A percentile compares a stretch with the other conserved stretches of the same genome.
These are phyloP conservation scores for Alethe castanea DNA, from an alignment of 2,113 vertebrate species.

Conservation along the genomic window DNA sequence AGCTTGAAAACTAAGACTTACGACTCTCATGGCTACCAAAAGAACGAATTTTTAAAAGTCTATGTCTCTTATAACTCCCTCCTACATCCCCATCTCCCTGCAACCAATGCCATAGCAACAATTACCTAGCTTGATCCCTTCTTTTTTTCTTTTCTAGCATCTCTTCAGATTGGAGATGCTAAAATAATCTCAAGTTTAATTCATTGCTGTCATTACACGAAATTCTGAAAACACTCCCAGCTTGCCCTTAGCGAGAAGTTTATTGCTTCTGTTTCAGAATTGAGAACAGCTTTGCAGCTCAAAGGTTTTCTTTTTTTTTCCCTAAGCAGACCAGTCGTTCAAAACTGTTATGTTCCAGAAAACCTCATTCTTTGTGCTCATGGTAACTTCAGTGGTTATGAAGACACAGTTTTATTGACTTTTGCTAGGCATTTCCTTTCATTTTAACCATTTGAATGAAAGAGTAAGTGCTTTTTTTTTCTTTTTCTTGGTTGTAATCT, in stretches of 20 bases:
- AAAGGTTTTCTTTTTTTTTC: fast-evolving
- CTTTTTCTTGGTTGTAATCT: neutral
- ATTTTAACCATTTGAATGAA: neutral
- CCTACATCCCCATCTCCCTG: neutral
- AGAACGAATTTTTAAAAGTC: neutral
- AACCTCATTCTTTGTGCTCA: neutral
- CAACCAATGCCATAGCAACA: neutral
- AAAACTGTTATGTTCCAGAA: neutral
- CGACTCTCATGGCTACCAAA: neutral
- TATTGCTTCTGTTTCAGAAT: neutral
- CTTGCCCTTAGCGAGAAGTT: neutral
- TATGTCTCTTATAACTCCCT: neutral
- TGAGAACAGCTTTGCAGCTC: neutral
- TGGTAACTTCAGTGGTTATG: neutral
- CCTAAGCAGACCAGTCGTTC: neutral
- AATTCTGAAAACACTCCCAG: neutral
- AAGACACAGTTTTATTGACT: neutral
- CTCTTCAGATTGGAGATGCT: neutral
- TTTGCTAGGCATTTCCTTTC: neutral
- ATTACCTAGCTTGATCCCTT: neutral
- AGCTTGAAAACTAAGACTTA: neutral
- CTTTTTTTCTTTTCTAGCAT: neutral
- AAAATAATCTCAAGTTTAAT: neutral
- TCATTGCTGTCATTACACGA: neutral
- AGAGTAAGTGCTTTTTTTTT: neutral